Conservation (phyloP, 2,888 invertebrate species). For the Taphrorychus bicolor region DNA sequence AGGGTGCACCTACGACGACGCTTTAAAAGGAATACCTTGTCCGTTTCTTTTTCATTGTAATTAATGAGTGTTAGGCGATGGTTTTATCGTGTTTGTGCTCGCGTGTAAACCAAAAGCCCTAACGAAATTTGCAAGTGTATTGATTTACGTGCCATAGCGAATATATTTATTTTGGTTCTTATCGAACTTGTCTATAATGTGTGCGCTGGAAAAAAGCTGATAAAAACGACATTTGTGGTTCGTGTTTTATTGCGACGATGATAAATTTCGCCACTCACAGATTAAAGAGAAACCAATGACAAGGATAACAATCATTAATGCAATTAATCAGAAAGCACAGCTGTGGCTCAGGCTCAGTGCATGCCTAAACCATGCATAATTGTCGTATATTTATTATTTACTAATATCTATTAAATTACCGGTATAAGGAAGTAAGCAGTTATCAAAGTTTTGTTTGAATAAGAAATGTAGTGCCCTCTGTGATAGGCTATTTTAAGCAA, state of each 20-base stretch:
- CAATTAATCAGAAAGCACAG: no score
- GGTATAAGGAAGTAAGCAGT: no score
- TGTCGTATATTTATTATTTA: no score
- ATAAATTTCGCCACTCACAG: neutral
- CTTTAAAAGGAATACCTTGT: conserved; percentile 30
- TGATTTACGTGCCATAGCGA: neutral
- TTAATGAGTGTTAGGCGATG: neutral
- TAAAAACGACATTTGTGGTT: neutral
- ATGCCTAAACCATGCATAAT: no score
- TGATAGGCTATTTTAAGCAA: neutral
- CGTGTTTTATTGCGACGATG: neutral
- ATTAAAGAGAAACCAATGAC: neutral
- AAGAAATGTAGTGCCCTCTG: no score
- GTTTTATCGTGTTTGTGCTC: neutral
- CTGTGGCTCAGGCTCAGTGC: no score
- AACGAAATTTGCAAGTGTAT: neutral
- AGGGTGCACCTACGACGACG: neutral
- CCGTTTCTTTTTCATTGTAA: neutral
- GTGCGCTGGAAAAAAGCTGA: neutral
- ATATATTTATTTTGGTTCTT: neutral
- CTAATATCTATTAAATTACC: no score
- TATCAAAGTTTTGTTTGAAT: no score
- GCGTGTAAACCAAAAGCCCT: no score
- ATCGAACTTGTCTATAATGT: no score
- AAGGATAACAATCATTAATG: neutral